A percentile compares a stretch with the other conserved stretches of the same genome.
phyloP scores from a whole-genome alignment of 1,140 invertebrate species.

The Musca vetustissima region DNA sequence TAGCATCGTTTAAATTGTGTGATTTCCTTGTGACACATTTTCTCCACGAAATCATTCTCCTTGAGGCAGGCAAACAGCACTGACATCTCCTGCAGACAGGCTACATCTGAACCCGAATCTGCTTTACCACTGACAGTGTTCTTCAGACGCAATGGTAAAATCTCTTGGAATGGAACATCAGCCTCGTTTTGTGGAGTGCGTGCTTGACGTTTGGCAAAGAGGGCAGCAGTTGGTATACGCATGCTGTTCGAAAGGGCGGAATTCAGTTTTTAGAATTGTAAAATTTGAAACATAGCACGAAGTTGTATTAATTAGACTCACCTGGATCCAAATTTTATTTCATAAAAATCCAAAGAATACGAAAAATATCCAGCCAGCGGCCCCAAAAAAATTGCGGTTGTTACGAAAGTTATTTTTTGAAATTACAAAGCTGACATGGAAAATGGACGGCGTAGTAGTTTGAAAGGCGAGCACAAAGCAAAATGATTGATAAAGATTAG shows the following conservation, averaged over 20 bases:
- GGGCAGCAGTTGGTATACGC: conserved; percentile 43
- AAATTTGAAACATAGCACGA: too few relatives aligned
- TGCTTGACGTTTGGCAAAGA: conserved; percentile 33
- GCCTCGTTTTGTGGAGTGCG: conserved; percentile 58
- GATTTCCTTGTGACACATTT: conserved; percentile 67
- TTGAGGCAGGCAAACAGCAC: conserved; percentile 73
- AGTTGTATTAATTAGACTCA: not conserved
- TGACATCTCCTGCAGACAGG: conserved; percentile 74
- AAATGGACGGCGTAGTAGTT: too few relatives aligned
- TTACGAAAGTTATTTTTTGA: conserved; percentile 15
- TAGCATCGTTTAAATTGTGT: conserved; percentile 68
- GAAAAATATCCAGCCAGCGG: not conserved
- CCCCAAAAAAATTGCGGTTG: not conserved
- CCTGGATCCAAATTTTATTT: not conserved
- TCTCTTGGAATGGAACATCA: conserved; percentile 66
- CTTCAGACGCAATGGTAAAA: conserved; percentile 67
- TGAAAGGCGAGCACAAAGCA: too few relatives aligned
- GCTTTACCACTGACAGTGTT: conserved; percentile 68
- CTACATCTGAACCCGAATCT: conserved; percentile 59
- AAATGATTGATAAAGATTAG: too few relatives aligned
- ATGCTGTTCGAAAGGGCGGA: too few relatives aligned
- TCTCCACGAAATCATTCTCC: conserved; percentile 67
- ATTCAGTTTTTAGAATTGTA: too few relatives aligned
- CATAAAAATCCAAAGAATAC: not conserved
- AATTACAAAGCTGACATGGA: too few relatives aligned